These are phyloP conservation scores for Pithys albifrons DNA, from an alignment of 2,113 vertebrate species.

Conservation along the genomic window DNA sequence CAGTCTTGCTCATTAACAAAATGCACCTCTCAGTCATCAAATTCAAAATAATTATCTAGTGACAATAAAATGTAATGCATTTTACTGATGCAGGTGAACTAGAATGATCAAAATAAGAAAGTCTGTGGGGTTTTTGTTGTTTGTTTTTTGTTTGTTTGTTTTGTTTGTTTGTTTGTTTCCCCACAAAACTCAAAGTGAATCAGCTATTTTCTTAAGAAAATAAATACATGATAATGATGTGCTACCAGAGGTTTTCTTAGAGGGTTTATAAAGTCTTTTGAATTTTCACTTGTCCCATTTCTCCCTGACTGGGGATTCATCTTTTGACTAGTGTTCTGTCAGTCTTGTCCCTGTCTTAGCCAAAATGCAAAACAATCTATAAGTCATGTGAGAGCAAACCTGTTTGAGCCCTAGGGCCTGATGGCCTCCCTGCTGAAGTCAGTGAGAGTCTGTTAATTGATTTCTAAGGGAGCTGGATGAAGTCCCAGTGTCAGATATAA, in stretches of 20 bases:
- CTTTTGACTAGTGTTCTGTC: not conserved
- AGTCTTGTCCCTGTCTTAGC: not conserved
- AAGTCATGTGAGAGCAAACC: not conserved
- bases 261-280: not conserved
- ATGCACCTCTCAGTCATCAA: not conserved
- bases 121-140: not conserved
- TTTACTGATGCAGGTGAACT: not conserved
- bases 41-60: not conserved
- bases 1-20: constrained; percentile 39
- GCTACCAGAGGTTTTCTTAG: not conserved
- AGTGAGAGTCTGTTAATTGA: constrained; percentile 21
- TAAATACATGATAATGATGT: not conserved
- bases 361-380: not conserved
- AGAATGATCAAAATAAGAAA: not conserved
- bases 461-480: constrained; percentile 51
- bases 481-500: constrained; percentile 6
- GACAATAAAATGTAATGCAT: not conserved
- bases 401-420: not conserved
- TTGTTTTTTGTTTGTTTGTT: not conserved
- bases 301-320: not conserved
- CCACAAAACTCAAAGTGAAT: not conserved
- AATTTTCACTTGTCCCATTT: not conserved
- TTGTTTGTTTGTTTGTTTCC: not conserved
- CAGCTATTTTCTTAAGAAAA: not conserved
- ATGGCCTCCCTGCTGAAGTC: constrained; percentile 3